A percentile compares a stretch with the other conserved stretches of the same genome.
Conservation (phyloP, 2,113 vertebrate genomes). For the Microtus oregoni region DNA sequence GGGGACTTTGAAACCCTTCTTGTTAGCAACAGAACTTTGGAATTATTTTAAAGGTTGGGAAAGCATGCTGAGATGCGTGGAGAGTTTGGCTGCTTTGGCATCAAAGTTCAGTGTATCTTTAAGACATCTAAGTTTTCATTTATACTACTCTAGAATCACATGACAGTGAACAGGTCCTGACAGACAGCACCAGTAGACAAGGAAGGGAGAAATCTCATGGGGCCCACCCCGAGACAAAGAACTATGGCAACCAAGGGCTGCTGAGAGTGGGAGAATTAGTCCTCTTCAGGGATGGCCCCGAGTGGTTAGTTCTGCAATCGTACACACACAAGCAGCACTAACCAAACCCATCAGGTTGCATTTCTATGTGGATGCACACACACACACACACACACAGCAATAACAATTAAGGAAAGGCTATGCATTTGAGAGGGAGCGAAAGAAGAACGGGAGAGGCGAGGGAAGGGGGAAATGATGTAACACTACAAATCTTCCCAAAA, state of each 20-base stretch:
- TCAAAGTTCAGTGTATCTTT: neutral
- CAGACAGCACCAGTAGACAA: too few species aligned
- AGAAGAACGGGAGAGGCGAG: neutral
- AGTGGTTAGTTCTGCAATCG: neutral
- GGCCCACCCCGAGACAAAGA: neutral
- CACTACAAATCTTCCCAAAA: neutral
- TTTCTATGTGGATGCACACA: neutral
- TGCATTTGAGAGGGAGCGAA: neutral
- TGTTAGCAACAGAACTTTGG: neutral
- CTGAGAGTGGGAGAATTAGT: neutral
- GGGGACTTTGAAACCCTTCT: neutral
- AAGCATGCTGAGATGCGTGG: neutral
- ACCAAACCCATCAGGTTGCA: neutral
- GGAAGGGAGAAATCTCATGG: neutral
- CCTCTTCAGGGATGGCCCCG: neutral
- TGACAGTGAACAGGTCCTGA: neutral
- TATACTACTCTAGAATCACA: neutral
- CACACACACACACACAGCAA: neutral
- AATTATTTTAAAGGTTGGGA: neutral
- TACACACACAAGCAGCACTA: neutral
- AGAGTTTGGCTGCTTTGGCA: neutral
- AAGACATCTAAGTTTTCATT: neutral
- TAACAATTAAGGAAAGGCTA: neutral
- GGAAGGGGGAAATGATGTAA: neutral
- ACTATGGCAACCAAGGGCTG: neutral